Evolutionary conservation across 2,888 invertebrate genomes (phyloP), one percentile per base, ranked within the genome.

Genomic region (Embidobia sp.): DNA sequence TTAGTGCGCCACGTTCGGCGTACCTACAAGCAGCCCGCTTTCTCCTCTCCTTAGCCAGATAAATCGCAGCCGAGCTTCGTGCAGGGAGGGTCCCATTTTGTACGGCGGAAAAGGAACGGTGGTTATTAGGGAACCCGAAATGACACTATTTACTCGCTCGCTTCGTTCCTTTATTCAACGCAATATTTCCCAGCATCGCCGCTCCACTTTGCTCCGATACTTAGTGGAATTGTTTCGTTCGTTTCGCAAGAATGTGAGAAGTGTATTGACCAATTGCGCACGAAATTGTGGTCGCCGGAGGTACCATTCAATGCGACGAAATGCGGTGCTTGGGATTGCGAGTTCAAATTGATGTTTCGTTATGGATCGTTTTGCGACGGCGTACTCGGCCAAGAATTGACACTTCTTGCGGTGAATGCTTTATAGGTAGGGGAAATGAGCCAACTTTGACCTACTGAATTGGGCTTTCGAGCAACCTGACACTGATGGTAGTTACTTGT

Each of bases 1-100:
- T 87, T 87, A 87, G 85, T 87, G 81, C 83, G 81, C 79, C 67
- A 75, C 70, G 82, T 83, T 82, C 53, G 22, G 29, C 82, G 83
- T 79, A 80, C 64, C 78, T 57, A 76, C 73, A 72, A 78, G 73
- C 77, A 42, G 64, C 57, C 77, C 53, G 64, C 49, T 77, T 74
- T 77, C 79, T 77, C 64, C 78, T 79, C 70, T 78, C 53, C 77
- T 76, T 79, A 74, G 78, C 81, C 70, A 83, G 83, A 85, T 85
- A 83, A 83, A 84, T 84, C 80, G 82, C 79, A 79, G 79, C 80
- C 77, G 64, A 79, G 79, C 79, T 66, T 80, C 78, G 74, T 53
- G 70, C 53, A 16, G 48, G 40, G 16, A 27, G 35, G 27, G 22
- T 44, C 37, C 53, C 75, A 49, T 69, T 75, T 75, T 55, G 66